Percentiles rank a stretch among this genome's conserved stretches.
phyloP scores from a whole-genome alignment of 2,113 vertebrate genomes.

The Upupa epops region DNA sequence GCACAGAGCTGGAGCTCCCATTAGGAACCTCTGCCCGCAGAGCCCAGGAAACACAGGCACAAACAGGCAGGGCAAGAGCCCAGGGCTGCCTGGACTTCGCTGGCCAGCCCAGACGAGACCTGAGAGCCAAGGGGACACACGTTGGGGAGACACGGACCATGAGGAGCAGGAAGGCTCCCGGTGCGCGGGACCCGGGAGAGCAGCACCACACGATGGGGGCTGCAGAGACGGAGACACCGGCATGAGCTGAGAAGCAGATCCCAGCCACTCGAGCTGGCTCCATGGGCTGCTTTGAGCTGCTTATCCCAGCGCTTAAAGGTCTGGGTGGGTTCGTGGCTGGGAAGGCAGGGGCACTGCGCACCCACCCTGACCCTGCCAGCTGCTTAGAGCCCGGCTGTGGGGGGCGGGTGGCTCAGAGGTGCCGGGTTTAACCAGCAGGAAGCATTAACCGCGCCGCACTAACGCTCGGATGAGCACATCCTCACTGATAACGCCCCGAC shows the following conservation, averaged over 20 bases:
- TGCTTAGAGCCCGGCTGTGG: too few species aligned
- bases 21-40: neutral
- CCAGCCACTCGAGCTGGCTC: neutral
- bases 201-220: neutral
- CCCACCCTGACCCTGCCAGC: too few species aligned
- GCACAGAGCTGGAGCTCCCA: neutral
- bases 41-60: slow-evolving; percentile 28
- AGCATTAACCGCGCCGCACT: too few species aligned
- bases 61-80: slow-evolving; percentile 15
- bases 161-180: neutral
- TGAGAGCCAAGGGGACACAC: neutral
- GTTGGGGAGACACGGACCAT: neutral
- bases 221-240: neutral
- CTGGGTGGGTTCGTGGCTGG: accelerated
- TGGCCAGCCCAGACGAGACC: neutral
- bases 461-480: too few species aligned
- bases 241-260: neutral
- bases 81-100: slow-evolving; percentile 15
- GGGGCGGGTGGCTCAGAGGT: too few species aligned
- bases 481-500: too few species aligned
- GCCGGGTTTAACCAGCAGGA: too few species aligned
- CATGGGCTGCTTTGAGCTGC: neutral
- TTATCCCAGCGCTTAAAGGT: neutral
- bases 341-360: neutral
- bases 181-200: accelerated